A percentile compares a stretch with the other conserved stretches of the same genome.
Evolutionary conservation across 2,888 invertebrate genomes (phyloP).

Genomic region (Brachycybe producta): DNA sequence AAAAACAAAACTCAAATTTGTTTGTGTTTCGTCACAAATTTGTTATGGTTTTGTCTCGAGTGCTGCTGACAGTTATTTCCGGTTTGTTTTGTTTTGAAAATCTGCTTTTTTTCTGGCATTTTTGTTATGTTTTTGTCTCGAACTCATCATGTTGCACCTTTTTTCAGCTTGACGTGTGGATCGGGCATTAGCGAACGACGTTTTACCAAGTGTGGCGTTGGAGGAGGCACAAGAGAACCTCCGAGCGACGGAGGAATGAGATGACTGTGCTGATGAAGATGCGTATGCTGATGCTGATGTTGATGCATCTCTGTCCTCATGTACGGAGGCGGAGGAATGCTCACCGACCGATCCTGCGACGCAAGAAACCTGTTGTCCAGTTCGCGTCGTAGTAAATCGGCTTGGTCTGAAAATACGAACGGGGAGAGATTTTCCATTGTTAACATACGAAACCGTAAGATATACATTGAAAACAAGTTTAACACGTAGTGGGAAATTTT

Average conservation of each 20-base stretch:
- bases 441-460: no score
- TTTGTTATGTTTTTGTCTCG: no score
- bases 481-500: no score
- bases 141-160: no score
- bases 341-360: conserved; percentile 40
- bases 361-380: conserved; percentile 81
- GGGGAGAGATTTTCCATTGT: no score
- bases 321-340: conserved; percentile 42
- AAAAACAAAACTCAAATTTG: no score
- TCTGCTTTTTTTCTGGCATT: no score
- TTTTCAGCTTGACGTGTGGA: no score
- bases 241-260: conserved; percentile 40
- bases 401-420: conserved; percentile 25
- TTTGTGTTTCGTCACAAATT: no score
- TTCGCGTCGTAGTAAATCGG: conserved; percentile 71
- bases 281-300: conserved; percentile 84
- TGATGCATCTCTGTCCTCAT: conserved; percentile 79
- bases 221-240: conserved; percentile 43
- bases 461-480: neutral
- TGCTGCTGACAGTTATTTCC: no score
- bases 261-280: conserved; percentile 55
- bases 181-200: neutral
- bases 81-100: no score
- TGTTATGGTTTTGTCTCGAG: no score
- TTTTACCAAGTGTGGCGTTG: conserved; percentile 23